phyloP scores from a whole-genome alignment of 1,140 invertebrate genomes.

The Anthonomus grandis region DNA sequence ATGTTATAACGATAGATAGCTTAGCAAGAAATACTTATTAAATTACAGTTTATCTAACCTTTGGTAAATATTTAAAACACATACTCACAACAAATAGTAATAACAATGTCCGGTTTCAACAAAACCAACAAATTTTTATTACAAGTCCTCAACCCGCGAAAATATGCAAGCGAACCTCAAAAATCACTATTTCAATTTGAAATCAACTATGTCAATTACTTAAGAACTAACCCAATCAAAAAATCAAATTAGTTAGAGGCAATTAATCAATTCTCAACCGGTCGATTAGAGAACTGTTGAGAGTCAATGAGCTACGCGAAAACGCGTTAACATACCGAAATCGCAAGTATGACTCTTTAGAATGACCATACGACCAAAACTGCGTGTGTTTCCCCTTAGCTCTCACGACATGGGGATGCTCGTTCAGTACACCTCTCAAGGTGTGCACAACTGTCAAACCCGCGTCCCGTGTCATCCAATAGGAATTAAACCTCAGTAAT shows the following conservation, averaged over 20 bases:
- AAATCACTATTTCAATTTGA: too few species aligned
- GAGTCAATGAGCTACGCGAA: slow-evolving; percentile 32
- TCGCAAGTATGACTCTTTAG: slow-evolving; percentile 13
- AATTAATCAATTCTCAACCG: slow-evolving; percentile 40
- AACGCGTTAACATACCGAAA: slow-evolving; percentile 10
- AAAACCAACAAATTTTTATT: too few species aligned
- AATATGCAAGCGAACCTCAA: too few species aligned
- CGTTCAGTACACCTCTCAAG: slow-evolving; percentile 43
- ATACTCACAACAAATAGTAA: too few species aligned
- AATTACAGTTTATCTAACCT: too few species aligned
- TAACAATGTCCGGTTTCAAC: too few species aligned
- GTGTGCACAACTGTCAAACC: slow-evolving; percentile 41
- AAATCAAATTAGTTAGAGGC: slow-evolving; percentile 37
- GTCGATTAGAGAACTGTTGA: slow-evolving; percentile 37
- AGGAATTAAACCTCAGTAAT: slow-evolving; percentile 8
- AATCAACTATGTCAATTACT: too few species aligned
- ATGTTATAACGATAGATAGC: too few species aligned
- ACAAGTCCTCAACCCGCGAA: too few species aligned
- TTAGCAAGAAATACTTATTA: too few species aligned
- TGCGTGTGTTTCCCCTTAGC: slow-evolving; percentile 24
- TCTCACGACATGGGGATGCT: slow-evolving; percentile 32
- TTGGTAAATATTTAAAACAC: too few species aligned
- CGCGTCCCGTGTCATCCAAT: slow-evolving; percentile 29
- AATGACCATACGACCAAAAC: slow-evolving; percentile 16
- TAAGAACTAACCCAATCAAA: slow-evolving; percentile 21